Evolutionary conservation across 2,888 invertebrate genomes (phyloP), one percentile per base, ranked within the genome.

Genomic region (Lasioglossum morio): DNA sequence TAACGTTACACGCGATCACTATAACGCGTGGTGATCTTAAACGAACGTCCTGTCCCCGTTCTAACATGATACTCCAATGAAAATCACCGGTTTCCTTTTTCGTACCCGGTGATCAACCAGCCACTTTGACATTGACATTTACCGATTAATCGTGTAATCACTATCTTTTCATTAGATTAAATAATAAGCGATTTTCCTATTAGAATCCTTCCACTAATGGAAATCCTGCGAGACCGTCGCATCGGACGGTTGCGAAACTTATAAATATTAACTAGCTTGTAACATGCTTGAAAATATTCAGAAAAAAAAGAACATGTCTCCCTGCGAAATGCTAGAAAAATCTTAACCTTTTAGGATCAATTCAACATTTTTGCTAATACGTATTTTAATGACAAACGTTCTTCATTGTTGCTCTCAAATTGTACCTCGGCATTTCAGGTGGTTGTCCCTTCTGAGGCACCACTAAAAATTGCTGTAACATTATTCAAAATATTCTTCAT

Each of bases 1-100:
- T 78, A 30, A 30, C 43, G 43, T 19, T 76, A 43, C 60, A 60
- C 60, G 60, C 60, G 60, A 60, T 60, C 60, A 5, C 27, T 30
- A 30, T 48, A 72, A 30, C 46, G 30, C 46, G 30, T 30, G 46
- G 10, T 8, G 46, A 10, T 46, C 30, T 72, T 46, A 72, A 72
- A 72, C 72, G 72, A 48, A 27, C 30, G 46, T 72, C 72, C 60
- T 60, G 81, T 83, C 83, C 77, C n/a, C 72, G 53, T 77, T 84
- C 73, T 76, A 77, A 40, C 82, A 34, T 16, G 53, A 37, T 57
- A 76, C 12, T n/a, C 53, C 57, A 57, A 60, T 82, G 83, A 73
- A 84, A 84, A 84, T 84, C 53, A 77, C 82, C 16, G 23, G 83
- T 84, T 82, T 84, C 83, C 83, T 72, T 84, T 84, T 84, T 84